Conservation (phyloP, 2,888 invertebrate genomes). For the Boloria euphrosyne region DNA sequence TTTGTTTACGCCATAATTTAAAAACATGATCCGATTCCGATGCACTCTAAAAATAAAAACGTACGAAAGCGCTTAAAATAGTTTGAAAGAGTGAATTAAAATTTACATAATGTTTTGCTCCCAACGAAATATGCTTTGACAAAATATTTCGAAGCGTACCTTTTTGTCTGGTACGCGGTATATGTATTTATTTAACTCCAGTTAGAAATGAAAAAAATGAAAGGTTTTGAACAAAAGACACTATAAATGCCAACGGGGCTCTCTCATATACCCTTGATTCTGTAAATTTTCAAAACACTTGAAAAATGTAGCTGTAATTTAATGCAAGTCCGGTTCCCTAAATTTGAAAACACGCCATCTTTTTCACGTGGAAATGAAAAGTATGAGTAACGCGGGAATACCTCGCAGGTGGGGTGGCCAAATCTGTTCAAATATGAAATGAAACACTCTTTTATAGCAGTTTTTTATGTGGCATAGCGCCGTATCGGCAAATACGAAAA, state of each 20-base stretch:
- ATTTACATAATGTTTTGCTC: conserved; percentile 27
- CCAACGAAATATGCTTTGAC: conserved; percentile 40
- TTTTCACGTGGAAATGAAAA: conserved; percentile 23
- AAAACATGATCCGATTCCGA: conserved; percentile 29
- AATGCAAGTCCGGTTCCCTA: conserved; percentile 17
- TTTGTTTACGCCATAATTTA: conserved; percentile 27
- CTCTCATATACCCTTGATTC: conserved; percentile 21
- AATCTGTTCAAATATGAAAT: not conserved
- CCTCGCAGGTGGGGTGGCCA: conserved; percentile 8
- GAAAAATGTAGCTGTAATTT: conserved; percentile 27
- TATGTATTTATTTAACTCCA: conserved; percentile 22
- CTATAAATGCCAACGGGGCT: conserved; percentile 25
- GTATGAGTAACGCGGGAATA: conserved; percentile 16
- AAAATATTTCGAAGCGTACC: conserved; percentile 32
- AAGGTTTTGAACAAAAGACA: conserved; percentile 25
- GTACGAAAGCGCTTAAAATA: conserved; percentile 26
- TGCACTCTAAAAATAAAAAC: conserved; percentile 30
- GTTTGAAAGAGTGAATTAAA: conserved; percentile 34
- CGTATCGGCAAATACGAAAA: too few species aligned
- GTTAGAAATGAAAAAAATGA: conserved; percentile 22
- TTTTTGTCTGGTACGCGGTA: conserved; percentile 15
- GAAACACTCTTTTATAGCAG: too few species aligned
- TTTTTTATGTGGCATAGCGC: too few species aligned
- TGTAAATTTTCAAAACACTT: conserved; percentile 29
- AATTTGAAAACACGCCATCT: conserved; percentile 17